Evolutionary conservation across 2,888 invertebrate species (phyloP).

Genomic region (Acronicta psi): DNA sequence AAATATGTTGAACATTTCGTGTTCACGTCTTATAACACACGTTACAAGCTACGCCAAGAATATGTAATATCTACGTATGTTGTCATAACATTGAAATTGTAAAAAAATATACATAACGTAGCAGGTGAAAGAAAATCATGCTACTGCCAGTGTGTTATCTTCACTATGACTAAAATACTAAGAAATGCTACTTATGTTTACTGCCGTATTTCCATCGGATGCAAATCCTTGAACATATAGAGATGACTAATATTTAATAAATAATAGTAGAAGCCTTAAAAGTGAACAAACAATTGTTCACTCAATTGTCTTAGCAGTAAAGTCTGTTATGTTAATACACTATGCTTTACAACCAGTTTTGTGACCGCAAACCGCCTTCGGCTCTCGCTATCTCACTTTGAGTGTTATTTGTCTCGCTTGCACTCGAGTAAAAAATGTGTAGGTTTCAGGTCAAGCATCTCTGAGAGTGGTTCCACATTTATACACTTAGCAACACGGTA

Average conservation of each 20-base stretch:
- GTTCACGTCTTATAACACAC: no score
- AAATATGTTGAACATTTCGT: no score
- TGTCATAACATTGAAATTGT: conserved; percentile 4
- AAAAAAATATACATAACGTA: conserved; percentile 4
- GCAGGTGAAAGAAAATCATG: background rate
- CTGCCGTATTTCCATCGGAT: conserved; percentile 42
- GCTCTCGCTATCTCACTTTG: conserved; percentile 55
- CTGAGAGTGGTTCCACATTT: conserved; percentile 51
- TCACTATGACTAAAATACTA: conserved; percentile 18
- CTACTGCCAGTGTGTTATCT: conserved; percentile 1
- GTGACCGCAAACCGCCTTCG: conserved; percentile 75
- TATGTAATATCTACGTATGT: background rate
- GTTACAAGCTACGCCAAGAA: no score
- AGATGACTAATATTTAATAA: conserved; percentile 73
- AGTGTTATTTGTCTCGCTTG: conserved; percentile 59
- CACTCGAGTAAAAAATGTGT: conserved; percentile 66
- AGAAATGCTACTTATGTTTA: conserved; percentile 14
- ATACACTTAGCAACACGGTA: conserved; percentile 28
- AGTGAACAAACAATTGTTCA: conserved; percentile 55
- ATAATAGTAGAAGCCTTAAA: conserved; percentile 63
- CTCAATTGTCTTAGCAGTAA: conserved; percentile 57
- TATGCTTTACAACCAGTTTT: conserved; percentile 75
- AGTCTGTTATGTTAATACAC: conserved; percentile 60
- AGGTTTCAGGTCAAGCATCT: conserved; percentile 78
- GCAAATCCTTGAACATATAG: conserved; percentile 54